A percentile compares a stretch with the other conserved stretches of the same genome.
phyloP scores from a whole-genome alignment of 2,888 invertebrate genomes.

The Tenthredo notha region DNA sequence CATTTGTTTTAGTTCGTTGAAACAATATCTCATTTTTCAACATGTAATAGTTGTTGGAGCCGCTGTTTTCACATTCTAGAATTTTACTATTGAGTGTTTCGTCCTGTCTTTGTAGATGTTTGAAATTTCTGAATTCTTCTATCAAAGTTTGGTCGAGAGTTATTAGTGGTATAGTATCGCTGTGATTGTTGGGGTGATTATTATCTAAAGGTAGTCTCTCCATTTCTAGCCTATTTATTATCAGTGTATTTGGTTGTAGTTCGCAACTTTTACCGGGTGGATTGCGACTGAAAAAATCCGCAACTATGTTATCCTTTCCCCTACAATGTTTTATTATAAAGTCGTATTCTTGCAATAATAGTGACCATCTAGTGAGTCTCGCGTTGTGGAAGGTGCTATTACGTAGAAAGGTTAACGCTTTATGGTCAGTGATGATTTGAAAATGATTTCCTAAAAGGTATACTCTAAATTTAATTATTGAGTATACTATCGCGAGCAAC shows the following conservation, averaged over 20 bases:
- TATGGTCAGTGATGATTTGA: slow-evolving; percentile 65
- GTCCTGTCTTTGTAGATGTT: slow-evolving; percentile 44
- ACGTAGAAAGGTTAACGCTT: slow-evolving; percentile 63
- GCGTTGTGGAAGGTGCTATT: slow-evolving; percentile 60
- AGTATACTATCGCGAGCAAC: slow-evolving; percentile 61
- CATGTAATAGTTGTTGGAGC: not conserved
- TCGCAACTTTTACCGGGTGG: slow-evolving; percentile 23
- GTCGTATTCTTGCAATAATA: slow-evolving; percentile 62
- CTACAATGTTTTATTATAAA: slow-evolving; percentile 60
- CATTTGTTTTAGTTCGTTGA: not conserved
- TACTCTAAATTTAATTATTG: slow-evolving; percentile 63
- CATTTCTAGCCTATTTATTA: not conserved
- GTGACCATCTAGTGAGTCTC: slow-evolving; percentile 62
- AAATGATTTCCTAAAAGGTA: slow-evolving; percentile 62
- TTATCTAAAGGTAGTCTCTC: not conserved
- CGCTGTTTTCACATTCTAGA: not conserved
- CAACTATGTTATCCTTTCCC: slow-evolving; percentile 63
- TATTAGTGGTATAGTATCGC: not conserved
- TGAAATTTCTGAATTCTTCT: slow-evolving; percentile 20
- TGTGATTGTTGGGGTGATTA: too few relatives aligned
- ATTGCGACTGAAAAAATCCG: slow-evolving; percentile 63
- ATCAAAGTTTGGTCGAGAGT: not conserved
- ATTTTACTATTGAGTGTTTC: not conserved
- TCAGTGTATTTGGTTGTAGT: slow-evolving; percentile 30
- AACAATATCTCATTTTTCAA: slow-evolving; percentile 48